Conservation (phyloP, 2,797 vertebrate genomes). For the Pangasius krempfi region DNA sequence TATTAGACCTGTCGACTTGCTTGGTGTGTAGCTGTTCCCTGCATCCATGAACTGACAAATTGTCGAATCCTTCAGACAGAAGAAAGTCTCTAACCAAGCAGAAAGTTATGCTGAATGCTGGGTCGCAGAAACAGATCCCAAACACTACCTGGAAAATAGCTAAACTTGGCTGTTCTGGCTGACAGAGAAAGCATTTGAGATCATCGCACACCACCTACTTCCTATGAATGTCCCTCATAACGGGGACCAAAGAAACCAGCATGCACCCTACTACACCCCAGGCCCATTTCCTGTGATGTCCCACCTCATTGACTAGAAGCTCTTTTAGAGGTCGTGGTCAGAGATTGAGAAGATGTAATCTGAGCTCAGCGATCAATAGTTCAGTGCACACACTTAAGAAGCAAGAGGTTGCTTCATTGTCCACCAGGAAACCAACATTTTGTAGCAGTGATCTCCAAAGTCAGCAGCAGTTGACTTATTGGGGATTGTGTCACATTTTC, state of each 20-base stretch:
- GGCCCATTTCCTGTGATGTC: conserved; percentile 26
- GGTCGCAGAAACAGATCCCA: conserved; percentile 56
- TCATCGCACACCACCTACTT: not conserved
- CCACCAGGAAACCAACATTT: conserved; percentile 19
- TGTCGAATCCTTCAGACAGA: conserved; percentile 39
- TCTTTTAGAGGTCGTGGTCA: conserved; percentile 46
- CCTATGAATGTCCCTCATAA: not conserved
- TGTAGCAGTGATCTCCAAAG: conserved; percentile 17
- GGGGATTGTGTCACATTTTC: conserved; percentile 12
- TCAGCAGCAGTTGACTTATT: not conserved
- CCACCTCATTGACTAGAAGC: conserved; percentile 31
- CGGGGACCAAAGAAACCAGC: not conserved
- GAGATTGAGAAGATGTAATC: conserved; percentile 42
- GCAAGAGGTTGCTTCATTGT: conserved; percentile 29
- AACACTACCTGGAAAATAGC: conserved; percentile 18
- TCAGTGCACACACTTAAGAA: conserved; percentile 33
- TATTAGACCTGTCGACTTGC: conserved; percentile 24
- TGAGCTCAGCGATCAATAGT: conserved; percentile 45
- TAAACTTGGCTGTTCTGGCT: conserved; percentile 14
- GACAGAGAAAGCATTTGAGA: conserved; percentile 1
- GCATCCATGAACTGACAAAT: conserved; percentile 32
- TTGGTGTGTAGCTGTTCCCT: conserved; percentile 8
- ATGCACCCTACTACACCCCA: not conserved
- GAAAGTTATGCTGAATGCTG: conserved; percentile 41
- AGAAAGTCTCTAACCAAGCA: conserved; percentile 30